Evolutionary conservation across 2,113 vertebrate species (phyloP), one percentile per base, ranked within the genome.

Genomic region (Rissa tridactyla): DNA sequence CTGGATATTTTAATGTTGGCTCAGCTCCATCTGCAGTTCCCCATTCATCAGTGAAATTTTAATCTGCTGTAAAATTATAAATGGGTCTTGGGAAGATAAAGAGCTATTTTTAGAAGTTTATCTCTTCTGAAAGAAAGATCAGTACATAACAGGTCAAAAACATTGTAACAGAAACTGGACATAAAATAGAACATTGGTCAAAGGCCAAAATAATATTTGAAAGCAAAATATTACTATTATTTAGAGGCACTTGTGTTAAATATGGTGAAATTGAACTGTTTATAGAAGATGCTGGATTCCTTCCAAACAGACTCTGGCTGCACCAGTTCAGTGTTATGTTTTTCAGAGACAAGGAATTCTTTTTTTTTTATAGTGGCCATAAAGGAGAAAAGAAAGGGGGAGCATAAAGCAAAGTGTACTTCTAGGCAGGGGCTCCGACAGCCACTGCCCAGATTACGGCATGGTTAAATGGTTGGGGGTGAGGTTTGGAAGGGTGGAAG

Each of bases 131-230:
- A 96, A 72, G 72, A 94, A 94, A 96, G 57, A 91, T 85, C 91
- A 64, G 60, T 60, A 69, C 27, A 19, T 88, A 84, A 92, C 46
- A 87, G 82, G 91, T 96, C 82, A 81, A 76, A 82, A 64, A 34
- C 90, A 86, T 94, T 95, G 79, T 96, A 93, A 75, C 62, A 91
- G 76, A 89, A 49, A 77, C 10, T 71, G 71, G 60, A 69, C 82
- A 92, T 88, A 92, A 96, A 94, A 84, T 75, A 51, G 88, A 96
- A 87, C 65, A 82, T 88, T 93, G 91, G 95, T 95, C 78, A 90
- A 92, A 85, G 95, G 94, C 93, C 97, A 92, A 84, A 96, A 93
- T 91, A 90, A 96, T 96, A 96, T 97, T 95, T 95, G 90, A 91
- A 91, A 91, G 65, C 42, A 96, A 92, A 87, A 97, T 95, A 92